A percentile compares a stretch with the other conserved stretches of the same genome.
Evolutionary conservation across 2,797 vertebrate species (phyloP).

Genomic region (Balearica regulorum): DNA sequence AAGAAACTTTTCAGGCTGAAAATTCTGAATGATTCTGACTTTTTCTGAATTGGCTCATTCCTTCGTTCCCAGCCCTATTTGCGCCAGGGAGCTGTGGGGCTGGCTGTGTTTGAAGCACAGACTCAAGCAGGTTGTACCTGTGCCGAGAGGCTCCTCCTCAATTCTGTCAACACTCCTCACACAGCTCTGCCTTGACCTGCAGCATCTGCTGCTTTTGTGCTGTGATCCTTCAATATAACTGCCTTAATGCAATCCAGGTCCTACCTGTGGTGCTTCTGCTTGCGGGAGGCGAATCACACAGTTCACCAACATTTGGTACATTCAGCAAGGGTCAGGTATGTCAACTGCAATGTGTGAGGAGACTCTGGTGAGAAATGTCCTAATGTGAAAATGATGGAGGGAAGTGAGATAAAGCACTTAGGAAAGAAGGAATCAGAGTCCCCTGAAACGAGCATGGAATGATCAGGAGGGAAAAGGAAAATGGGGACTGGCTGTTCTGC

Average conservation of each 20-base stretch:
- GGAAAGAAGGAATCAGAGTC: not conserved
- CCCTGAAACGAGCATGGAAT: not conserved
- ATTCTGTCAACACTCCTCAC: not conserved
- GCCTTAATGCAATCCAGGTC: not conserved
- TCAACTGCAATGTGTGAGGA: not conserved
- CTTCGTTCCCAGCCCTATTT: not conserved
- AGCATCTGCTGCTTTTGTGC: not conserved
- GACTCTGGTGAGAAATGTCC: not conserved
- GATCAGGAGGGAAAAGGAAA: not conserved
- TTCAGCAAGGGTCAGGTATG: not conserved
- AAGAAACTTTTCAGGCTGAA: not conserved
- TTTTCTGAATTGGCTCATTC: not conserved
- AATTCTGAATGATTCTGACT: not conserved
- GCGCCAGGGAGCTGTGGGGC: fast-evolving
- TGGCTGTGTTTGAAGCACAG: not conserved
- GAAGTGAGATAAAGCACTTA: not conserved
- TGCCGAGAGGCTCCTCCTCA: not conserved
- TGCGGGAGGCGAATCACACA: not conserved
- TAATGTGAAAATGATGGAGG: not conserved
- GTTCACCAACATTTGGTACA: not conserved
- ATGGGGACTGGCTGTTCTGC: not conserved
- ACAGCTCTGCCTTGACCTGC: not conserved
- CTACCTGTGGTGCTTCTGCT: not conserved
- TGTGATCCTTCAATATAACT: fast-evolving
- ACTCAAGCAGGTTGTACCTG: not conserved